These are phyloP conservation scores for Synanceia verrucosa DNA, from an alignment of 2,797 vertebrate species.

Conservation along the genomic window DNA sequence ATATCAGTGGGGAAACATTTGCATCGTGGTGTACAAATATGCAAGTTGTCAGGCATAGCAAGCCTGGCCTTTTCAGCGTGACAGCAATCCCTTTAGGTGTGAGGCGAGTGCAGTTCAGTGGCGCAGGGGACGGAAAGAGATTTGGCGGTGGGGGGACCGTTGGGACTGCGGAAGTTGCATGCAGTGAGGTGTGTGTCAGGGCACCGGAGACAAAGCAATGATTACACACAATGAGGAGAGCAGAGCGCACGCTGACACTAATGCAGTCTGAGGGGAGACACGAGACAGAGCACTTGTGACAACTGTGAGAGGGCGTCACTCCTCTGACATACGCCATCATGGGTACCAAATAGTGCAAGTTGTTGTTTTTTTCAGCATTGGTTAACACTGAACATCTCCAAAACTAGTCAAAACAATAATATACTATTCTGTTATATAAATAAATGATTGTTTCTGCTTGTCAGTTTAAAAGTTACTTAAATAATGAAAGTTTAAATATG, in stretches of 20 bases:
- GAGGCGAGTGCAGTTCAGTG: conserved; percentile 75
- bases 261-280: conserved; percentile 80
- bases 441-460: not conserved
- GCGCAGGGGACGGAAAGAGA: conserved; percentile 70
- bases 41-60: conserved; percentile 83
- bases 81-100: conserved; percentile 82
- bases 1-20: conserved; percentile 79
- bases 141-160: conserved; percentile 69
- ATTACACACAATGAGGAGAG: conserved; percentile 79
- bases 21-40: conserved; percentile 77
- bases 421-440: not conserved
- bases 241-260: conserved; percentile 77
- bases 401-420: not conserved
- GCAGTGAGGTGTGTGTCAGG: conserved; percentile 82
- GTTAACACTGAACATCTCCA: not conserved
- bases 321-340: conserved; percentile 68
- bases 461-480: not conserved
- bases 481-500: not conserved
- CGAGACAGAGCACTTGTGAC: conserved; percentile 78
- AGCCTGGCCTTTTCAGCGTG: conserved; percentile 77
- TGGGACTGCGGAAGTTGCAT: conserved; percentile 78
- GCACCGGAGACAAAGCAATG: conserved; percentile 79
- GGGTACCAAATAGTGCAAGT: conserved; percentile 56
- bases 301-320: conserved; percentile 78
- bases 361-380: not conserved